A percentile compares a stretch with the other conserved stretches of the same genome.
Conservation (phyloP, 2,113 vertebrate genomes). For the Apteryx owenii region DNA sequence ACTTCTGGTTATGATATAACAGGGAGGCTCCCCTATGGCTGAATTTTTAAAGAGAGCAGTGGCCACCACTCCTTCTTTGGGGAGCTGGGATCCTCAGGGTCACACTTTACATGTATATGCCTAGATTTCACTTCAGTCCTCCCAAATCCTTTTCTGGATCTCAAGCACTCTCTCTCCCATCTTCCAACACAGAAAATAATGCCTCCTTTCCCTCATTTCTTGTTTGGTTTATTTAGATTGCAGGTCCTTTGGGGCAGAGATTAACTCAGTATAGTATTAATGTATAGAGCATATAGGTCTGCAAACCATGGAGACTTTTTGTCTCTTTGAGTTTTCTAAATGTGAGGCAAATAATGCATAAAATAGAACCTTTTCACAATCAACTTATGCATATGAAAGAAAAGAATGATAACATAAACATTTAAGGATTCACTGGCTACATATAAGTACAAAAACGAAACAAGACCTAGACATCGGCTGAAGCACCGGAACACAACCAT, state of each 20-base stretch:
- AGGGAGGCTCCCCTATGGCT: neutral
- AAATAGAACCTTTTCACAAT: rapidly evolving
- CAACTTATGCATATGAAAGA: neutral
- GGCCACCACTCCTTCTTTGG: neutral
- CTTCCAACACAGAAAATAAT: neutral
- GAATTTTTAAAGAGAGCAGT: neutral
- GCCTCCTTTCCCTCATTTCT: neutral
- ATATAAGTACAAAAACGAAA: neutral
- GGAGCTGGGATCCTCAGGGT: neutral
- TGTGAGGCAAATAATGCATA: neutral
- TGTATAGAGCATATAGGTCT: neutral
- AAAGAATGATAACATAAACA: neutral
- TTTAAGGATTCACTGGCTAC: neutral
- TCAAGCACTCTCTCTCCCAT: neutral
- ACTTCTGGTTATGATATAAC: neutral
- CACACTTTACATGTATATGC: neutral
- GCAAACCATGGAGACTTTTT: neutral
- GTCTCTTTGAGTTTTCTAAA: neutral
- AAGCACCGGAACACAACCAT: neutral
- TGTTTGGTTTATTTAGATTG: neutral
- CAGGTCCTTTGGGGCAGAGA: neutral
- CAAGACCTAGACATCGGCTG: neutral
- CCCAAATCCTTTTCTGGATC: neutral
- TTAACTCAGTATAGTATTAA: neutral
- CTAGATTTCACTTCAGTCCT: neutral